Evolutionary conservation across 2,113 vertebrate genomes (phyloP).

Genomic region (Hassar affinis): DNA sequence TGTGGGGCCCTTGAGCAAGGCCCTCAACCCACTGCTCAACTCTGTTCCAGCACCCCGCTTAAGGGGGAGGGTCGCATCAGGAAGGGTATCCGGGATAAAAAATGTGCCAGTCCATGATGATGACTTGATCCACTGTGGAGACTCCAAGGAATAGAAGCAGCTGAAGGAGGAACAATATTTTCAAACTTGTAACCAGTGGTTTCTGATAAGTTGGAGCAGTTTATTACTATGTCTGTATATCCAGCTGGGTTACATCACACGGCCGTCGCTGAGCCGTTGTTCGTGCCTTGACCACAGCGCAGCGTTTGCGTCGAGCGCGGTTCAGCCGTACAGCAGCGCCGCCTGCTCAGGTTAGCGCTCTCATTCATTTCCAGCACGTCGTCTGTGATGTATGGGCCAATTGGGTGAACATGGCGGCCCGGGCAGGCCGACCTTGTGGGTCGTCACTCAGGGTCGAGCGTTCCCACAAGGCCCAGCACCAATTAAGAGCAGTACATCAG

Average conservation of each 20-base stretch:
- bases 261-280: neutral
- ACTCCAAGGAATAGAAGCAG: no score
- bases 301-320: conserved; percentile 20
- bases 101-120: no score
- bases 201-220: neutral
- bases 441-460: conserved; percentile 60
- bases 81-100: no score
- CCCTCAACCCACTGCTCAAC: no score
- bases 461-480: conserved; percentile 51
- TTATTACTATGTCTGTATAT: neutral
- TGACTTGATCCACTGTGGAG: no score
- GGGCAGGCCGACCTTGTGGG: conserved; percentile 70
- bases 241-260: neutral
- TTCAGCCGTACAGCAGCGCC: conserved; percentile 27
- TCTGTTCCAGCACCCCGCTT: no score
- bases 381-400: conserved; percentile 68
- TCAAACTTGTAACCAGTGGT: no score
- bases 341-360: conserved; percentile 57
- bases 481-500: conserved; percentile 60
- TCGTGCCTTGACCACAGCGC: neutral
- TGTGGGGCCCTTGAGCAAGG: no score
- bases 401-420: conserved; percentile 61
- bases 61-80: no score
- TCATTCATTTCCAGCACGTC: conserved; percentile 71
- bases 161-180: no score